Conservation (phyloP, 2,797 vertebrate species). For the Brachymystax lenok region DNA sequence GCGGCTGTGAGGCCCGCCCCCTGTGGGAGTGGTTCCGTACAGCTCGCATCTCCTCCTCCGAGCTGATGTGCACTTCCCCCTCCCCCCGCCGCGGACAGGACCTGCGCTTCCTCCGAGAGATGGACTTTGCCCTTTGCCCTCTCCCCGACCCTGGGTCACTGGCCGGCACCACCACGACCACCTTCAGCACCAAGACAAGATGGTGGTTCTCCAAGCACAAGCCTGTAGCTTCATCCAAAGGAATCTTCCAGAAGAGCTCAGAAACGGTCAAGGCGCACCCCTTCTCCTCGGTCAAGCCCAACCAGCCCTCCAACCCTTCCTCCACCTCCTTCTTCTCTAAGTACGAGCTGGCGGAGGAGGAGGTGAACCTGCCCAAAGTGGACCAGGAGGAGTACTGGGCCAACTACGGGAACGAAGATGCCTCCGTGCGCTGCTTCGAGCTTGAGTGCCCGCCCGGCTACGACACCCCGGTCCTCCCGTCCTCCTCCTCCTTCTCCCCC, state of each 20-base stretch:
- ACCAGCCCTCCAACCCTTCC: conserved; percentile 55
- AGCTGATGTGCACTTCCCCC: conserved; percentile 84
- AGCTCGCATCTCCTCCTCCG: conserved; percentile 89
- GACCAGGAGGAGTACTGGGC: conserved; percentile 87
- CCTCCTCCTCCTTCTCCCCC: conserved; percentile 51
- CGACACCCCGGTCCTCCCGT: conserved; percentile 60
- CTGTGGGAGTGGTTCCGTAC: conserved; percentile 95
- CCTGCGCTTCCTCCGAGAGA: conserved; percentile 85
- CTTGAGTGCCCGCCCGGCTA: conserved; percentile 74
- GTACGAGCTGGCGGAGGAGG: conserved; percentile 83
- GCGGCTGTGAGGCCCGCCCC: conserved; percentile 90
- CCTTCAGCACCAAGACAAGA: conserved; percentile 76
- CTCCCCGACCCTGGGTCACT: conserved; percentile 80
- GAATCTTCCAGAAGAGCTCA: conserved; percentile 70
- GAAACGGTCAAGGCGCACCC: conserved; percentile 74
- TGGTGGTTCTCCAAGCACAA: conserved; percentile 84
- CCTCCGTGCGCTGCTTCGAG: conserved; percentile 77
- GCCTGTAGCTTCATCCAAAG: conserved; percentile 73
- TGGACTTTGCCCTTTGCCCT: conserved; percentile 88
- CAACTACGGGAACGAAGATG: conserved; percentile 85
- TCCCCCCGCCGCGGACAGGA: conserved; percentile 84
- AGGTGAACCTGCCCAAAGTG: conserved; percentile 83
- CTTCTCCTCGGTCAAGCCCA: conserved; percentile 61
- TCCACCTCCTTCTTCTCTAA: conserved; percentile 65
- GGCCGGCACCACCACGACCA: conserved; percentile 79